Conservation (phyloP, 30 jellyfish, hydroid and myxozoan species). For the Turritopsis dohrnii region DNA sequence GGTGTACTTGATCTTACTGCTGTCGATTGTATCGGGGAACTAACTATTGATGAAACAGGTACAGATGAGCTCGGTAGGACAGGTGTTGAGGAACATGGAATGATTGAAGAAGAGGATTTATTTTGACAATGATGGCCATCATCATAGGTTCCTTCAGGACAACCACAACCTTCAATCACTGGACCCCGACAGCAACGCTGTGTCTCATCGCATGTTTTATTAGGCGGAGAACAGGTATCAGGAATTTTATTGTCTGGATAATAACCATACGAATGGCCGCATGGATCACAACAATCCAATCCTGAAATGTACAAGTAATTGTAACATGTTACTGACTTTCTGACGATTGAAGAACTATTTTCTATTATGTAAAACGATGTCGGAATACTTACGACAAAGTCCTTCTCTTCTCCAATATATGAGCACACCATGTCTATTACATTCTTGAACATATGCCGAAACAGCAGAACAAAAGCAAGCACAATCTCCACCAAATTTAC, state of each 20-base stretch:
- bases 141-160: constrained; percentile 87
- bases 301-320: constrained; percentile 20
- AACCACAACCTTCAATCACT: constrained; percentile 93
- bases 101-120: not conserved
- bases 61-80: constrained; percentile 25
- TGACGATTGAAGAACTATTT: too few relatives aligned
- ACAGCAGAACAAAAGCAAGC: constrained; percentile 97
- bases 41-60: constrained; percentile 11
- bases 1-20: not conserved
- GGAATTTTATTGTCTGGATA: constrained; percentile 79
- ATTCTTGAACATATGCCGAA: constrained; percentile 93
- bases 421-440: constrained; percentile 89
- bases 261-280: constrained; percentile 87
- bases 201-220: constrained; percentile 34
- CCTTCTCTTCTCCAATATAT: constrained; percentile 97
- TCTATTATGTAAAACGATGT: too few relatives aligned
- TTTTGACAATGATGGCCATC: constrained; percentile 67
- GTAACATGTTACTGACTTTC: too few relatives aligned
- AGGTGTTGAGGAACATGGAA: constrained; percentile 50
- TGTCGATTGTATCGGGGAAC: constrained; percentile 3
- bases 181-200: constrained; percentile 95
- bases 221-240: constrained; percentile 40
- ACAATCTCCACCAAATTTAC: constrained; percentile 97
- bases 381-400: constrained; percentile 79
- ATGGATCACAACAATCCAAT: constrained; percentile 92